Conservation (phyloP, 2,888 invertebrate species). For the Ichneumoninae sp. region DNA sequence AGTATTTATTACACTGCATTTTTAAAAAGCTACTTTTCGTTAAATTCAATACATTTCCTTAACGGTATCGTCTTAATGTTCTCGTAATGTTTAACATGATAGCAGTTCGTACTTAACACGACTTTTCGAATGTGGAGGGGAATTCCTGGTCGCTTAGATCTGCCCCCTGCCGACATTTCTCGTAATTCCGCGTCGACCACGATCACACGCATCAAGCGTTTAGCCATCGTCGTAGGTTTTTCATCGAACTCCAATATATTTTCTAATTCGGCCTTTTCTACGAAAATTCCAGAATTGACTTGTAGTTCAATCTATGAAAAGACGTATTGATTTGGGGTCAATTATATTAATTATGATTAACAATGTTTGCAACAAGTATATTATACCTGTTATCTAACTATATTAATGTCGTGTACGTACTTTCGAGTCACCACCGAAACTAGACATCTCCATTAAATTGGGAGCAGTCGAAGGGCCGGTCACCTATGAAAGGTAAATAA, state of each 20-base stretch:
- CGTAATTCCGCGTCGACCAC: not conserved
- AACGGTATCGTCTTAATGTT: no score
- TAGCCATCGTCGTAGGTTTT: not conserved
- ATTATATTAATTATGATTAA: no score
- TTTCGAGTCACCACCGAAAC: slow-evolving; percentile 18
- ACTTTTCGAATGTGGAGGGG: not conserved
- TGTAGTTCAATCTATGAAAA: slow-evolving; percentile 9
- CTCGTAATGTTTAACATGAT: not conserved
- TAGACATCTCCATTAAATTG: slow-evolving; percentile 16
- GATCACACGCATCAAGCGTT: slow-evolving; percentile 11
- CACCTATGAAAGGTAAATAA: slow-evolving; percentile 1
- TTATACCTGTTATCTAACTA: not conserved
- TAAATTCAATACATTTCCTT: no score
- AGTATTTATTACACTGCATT: no score
- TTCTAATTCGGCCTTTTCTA: slow-evolving; percentile 12
- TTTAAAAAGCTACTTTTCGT: no score
- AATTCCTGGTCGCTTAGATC: slow-evolving; percentile 1
- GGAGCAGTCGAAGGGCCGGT: slow-evolving; percentile 20
- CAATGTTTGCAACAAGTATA: not conserved
- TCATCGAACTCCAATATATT: not conserved
- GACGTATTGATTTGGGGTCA: not conserved
- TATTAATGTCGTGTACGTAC: slow-evolving; percentile 17
- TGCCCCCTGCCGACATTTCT: slow-evolving; percentile 9
- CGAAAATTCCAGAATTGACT: slow-evolving; percentile 6
- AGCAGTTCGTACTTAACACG: not conserved